Evolutionary conservation across 35 echinoderm and acorn worm genomes (phyloP).

Genomic region (Lytechinus pictus): DNA sequence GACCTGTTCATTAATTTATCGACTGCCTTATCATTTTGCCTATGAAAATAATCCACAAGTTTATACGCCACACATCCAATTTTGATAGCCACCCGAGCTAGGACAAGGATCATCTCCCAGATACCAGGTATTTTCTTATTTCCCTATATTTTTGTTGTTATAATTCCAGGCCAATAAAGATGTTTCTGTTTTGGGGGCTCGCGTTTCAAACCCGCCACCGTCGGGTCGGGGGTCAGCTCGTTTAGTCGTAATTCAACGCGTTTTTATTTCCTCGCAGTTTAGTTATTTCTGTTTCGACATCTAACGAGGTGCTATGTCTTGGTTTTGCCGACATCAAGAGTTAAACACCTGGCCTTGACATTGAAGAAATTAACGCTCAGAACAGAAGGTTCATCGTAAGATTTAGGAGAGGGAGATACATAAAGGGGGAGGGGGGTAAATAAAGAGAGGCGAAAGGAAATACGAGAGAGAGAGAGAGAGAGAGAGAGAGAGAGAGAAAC

Average conservation of each 20-base stretch:
- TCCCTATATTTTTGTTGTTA: conserved; percentile 7
- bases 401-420: neutral
- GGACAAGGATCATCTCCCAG: neutral
- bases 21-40: neutral
- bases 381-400: neutral
- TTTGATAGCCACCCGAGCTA: neutral
- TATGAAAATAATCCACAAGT: neutral
- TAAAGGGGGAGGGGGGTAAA: too few species aligned
- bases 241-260: conserved; percentile 11
- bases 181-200: neutral
- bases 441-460: too few species aligned
- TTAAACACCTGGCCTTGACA: conserved; percentile 9
- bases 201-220: conserved; percentile 14
- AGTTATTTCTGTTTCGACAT: conserved; percentile 5
- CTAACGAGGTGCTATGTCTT: conserved; percentile 17
- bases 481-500: too few species aligned
- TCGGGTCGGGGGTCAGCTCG: neutral
- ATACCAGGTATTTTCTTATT: neutral
- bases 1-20: neutral
- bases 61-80: neutral
- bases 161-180: conserved; percentile 13
- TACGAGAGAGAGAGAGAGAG: too few species aligned
- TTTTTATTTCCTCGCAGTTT: neutral
- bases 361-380: neutral
- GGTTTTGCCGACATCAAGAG: neutral